Percentiles rank a stretch among this genome's conserved stretches.
These are phyloP conservation scores for Streptopelia turtur DNA, from an alignment of 2,797 vertebrate species.

Conservation along the genomic window DNA sequence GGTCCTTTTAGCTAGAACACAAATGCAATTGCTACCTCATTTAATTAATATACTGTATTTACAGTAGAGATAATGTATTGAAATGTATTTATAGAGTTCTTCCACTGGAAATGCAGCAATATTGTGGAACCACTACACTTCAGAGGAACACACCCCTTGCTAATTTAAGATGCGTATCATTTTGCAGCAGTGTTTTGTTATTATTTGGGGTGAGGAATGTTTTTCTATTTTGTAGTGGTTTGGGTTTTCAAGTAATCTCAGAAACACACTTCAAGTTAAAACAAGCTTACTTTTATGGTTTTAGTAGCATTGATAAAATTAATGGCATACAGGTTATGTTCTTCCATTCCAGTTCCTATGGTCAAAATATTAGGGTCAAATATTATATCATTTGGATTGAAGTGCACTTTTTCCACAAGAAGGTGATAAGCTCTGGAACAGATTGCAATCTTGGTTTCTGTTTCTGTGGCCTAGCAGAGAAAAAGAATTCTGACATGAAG, in stretches of 20 bases:
- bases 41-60: conserved; percentile 12
- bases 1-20: not conserved
- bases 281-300: conserved; percentile 86
- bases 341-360: conserved; percentile 97
- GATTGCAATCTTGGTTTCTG: conserved; percentile 86
- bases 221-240: not conserved
- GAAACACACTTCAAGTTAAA: not conserved
- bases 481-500: conserved; percentile 15
- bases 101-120: not conserved
- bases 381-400: conserved; percentile 95
- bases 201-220: fast-evolving
- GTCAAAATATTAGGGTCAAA: conserved; percentile 98
- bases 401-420: conserved; percentile 84
- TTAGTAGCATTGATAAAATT: conserved; percentile 90
- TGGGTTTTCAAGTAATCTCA: not conserved
- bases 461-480: conserved; percentile 88
- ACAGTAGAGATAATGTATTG: not conserved
- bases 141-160: not conserved
- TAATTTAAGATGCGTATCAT: not conserved
- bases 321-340: conserved; percentile 91
- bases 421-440: conserved; percentile 91
- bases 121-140: not conserved
- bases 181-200: not conserved
- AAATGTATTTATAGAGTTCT: not conserved
- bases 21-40: not conserved